A percentile compares a stretch with the other conserved stretches of the same genome.
Evolutionary conservation across 2,113 vertebrate genomes (phyloP).

Genomic region (Tachysurus fulvidraco): DNA sequence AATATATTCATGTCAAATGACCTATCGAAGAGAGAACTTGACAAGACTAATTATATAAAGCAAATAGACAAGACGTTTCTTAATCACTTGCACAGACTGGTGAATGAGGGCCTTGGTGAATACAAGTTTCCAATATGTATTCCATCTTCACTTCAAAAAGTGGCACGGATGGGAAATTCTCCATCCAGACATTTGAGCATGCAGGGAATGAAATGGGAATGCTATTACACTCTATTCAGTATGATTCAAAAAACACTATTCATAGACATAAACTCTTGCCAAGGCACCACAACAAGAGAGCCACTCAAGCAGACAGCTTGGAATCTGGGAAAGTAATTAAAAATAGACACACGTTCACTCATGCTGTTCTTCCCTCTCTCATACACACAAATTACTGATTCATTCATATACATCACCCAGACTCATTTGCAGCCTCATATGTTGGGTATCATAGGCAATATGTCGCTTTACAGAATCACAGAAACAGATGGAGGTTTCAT

Average conservation of each 20-base stretch:
- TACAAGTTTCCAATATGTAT: conserved; percentile 68
- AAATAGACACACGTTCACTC: conserved; percentile 25
- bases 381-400: conserved; percentile 35
- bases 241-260: conserved; percentile 56
- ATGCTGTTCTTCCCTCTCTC: conserved; percentile 29
- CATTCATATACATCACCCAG: conserved; percentile 20
- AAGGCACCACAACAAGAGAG: conserved; percentile 41
- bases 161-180: conserved; percentile 62
- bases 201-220: conserved; percentile 69
- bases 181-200: conserved; percentile 68
- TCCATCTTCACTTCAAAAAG: conserved; percentile 67
- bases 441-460: conserved; percentile 19
- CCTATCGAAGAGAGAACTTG: conserved; percentile 39
- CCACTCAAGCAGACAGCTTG: conserved; percentile 57
- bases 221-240: conserved; percentile 59
- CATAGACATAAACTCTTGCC: conserved; percentile 43
- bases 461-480: conserved; percentile 18
- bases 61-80: conserved; percentile 52
- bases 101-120: conserved; percentile 65
- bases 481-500: conserved; percentile 11
- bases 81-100: conserved; percentile 65
- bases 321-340: conserved; percentile 58
- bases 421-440: conserved; percentile 31
- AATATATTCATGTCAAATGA: conserved; percentile 61
- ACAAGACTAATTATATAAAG: conserved; percentile 14